Percentiles rank a stretch among this genome's conserved stretches.
These are phyloP conservation scores for Aproaerema taeniolella DNA, from an alignment of 2,888 invertebrate species.

Conservation along the genomic window DNA sequence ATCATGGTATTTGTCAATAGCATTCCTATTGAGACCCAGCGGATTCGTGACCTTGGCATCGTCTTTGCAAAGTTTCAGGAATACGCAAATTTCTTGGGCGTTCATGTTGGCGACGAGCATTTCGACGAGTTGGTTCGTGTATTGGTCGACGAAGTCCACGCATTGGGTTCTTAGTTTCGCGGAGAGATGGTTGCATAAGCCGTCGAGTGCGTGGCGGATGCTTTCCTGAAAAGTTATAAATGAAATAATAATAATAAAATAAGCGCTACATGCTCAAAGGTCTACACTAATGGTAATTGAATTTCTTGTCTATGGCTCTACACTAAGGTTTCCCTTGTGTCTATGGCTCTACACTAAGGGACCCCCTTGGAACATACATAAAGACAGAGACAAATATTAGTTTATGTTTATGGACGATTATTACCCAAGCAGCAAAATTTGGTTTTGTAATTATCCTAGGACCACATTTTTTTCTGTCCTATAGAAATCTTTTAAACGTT, in stretches of 20 bases:
- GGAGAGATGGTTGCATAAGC: conserved; percentile 83
- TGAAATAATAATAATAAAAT: no score
- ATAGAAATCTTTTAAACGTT: no score
- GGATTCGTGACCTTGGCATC: conserved; percentile 11
- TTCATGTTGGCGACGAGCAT: conserved; percentile 85
- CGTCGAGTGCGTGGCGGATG: conserved; percentile 82
- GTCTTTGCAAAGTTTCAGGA: conserved; percentile 81
- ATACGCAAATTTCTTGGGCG: conserved; percentile 84
- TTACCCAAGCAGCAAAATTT: no score
- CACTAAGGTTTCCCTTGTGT: no score
- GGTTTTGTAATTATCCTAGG: no score
- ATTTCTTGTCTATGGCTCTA: no score
- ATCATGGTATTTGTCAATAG: conserved; percentile 53
- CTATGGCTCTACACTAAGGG: no score
- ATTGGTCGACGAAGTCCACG: conserved; percentile 84
- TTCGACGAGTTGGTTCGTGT: conserved; percentile 86
- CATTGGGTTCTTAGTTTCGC: conserved; percentile 81
- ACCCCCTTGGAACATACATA: no score
- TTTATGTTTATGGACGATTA: no score
- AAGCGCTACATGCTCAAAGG: neutral
- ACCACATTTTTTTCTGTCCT: no score
- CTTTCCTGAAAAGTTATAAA: conserved; percentile 73
- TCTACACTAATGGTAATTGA: neutral
- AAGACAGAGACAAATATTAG: no score
- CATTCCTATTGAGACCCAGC: conserved; percentile 35